Base-by-base conservation (phyloP, 1,140 invertebrate species). In the Anastrepha obliqua region DNA sequence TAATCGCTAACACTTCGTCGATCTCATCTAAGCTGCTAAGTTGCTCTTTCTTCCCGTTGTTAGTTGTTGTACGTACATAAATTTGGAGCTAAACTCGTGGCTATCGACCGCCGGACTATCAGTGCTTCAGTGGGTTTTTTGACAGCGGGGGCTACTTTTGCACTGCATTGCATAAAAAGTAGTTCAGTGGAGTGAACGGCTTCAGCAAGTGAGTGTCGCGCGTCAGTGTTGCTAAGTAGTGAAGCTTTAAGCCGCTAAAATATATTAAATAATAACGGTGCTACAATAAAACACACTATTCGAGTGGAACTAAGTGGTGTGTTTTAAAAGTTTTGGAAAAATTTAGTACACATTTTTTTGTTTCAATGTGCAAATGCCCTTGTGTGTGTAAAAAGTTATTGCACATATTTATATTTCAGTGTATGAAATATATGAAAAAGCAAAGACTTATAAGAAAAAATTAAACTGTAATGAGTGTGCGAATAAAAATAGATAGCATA, bases 181-280 rank as follows among this genome's bases (percentile, higher is more conserved):
- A 90, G 90, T 90, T 91, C 91, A 91, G 91, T 91, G 90, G 90
- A 91, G 91, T 91, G 92, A 91, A 92, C 90, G 90, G 90, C 90
- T 91, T 91, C 91, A 92, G 88, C 89, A 89, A 86, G 91, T 88
- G 81, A 89, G 85, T 90, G 86, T 89, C 91, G 90, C 74, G 74
- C 74, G 74, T 81, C 47, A 81, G 55, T 55, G 74, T 47, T 81
- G 17, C 47, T 7, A 58, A 81, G 2, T 81, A 7, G 74, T 44
- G 42, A n/a, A 62, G 60, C n/a, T 17, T 13, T 15, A 17, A 15
- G 15, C 4, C 60, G 60, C 8, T 5, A 17, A 62, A 62, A 62
- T 62, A 62, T 62, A 29, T 62, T 17, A 17, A 62, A 62, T 17
- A 29, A 62, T 62, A 62, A 62, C 60, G 60, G 15, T 62, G 60